Evolutionary conservation across 2,888 invertebrate genomes (phyloP).

Genomic region (Hirtodrosophila trivittata): DNA sequence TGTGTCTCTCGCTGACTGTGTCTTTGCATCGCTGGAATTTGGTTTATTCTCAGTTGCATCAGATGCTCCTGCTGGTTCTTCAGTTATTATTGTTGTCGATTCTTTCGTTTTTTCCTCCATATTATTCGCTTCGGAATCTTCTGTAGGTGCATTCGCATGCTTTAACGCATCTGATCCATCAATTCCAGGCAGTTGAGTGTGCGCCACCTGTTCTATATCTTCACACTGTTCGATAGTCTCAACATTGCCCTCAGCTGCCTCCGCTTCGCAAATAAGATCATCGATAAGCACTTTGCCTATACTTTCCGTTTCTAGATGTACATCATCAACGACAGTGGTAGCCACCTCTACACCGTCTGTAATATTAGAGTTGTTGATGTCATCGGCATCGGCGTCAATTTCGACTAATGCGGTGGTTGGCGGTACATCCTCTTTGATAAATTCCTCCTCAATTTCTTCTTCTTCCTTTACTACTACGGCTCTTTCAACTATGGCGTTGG

Average conservation of each 20-base stretch:
- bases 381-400: slow-evolving; percentile 9
- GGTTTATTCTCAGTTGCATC: slow-evolving; percentile 19
- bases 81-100: not conserved
- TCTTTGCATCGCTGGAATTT: slow-evolving; percentile 43
- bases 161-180: slow-evolving; percentile 21
- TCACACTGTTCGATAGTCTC: slow-evolving; percentile 19
- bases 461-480: slow-evolving; percentile 29
- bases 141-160: slow-evolving; percentile 1
- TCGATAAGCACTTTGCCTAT: slow-evolving; percentile 63
- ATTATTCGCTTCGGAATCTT: not conserved
- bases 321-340: slow-evolving; percentile 37
- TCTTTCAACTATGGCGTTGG: slow-evolving; percentile 12
- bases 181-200: slow-evolving; percentile 24
- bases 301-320: slow-evolving; percentile 59
- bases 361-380: slow-evolving; percentile 7
- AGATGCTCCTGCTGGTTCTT: no score
- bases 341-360: slow-evolving; percentile 7
- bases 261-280: slow-evolving; percentile 63
- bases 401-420: slow-evolving; percentile 28
- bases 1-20: slow-evolving; percentile 31
- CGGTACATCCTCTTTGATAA: slow-evolving; percentile 45
- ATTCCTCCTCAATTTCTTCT: slow-evolving; percentile 51
- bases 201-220: slow-evolving; percentile 5
- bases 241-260: slow-evolving; percentile 19
- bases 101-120: slow-evolving; percentile 13